These are phyloP conservation scores for Heterochromis multidens DNA, from an alignment of 2,113 vertebrate genomes.

Conservation along the genomic window DNA sequence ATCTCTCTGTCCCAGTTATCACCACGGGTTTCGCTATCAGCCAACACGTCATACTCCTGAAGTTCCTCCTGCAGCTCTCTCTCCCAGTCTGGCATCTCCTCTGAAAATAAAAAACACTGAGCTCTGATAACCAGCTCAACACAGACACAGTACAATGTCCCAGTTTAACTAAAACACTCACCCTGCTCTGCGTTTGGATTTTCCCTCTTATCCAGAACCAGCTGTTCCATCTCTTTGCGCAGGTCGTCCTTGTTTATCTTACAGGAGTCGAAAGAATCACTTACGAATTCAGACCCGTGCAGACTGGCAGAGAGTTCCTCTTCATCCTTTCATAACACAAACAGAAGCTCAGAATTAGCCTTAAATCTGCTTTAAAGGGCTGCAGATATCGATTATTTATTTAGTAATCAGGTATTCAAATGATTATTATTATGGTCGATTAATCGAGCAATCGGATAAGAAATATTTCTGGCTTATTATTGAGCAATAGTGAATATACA, in stretches of 20 bases:
- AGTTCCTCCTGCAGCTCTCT: constrained; percentile 89
- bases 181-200: neutral
- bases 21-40: constrained; percentile 81
- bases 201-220: constrained; percentile 41
- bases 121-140: neutral
- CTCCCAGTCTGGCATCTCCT: constrained; percentile 88
- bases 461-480: too few species aligned
- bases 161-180: neutral
- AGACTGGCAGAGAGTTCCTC: constrained; percentile 36
- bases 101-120: constrained; percentile 52
- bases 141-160: neutral
- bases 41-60: constrained; percentile 88
- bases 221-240: constrained; percentile 45
- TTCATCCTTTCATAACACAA: constrained; percentile 19
- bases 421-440: too few species aligned
- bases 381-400: too few species aligned
- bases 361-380: neutral
- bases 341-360: neutral
- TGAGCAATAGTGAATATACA: too few species aligned
- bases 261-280: constrained; percentile 44
- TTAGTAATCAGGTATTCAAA: too few species aligned
- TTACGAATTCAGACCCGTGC: constrained; percentile 29
- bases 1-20: constrained; percentile 93
- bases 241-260: constrained; percentile 47
- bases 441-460: too few species aligned